Evolutionary conservation across 2,797 vertebrate species (phyloP).

Genomic region (Sebastes taczanowskii): DNA sequence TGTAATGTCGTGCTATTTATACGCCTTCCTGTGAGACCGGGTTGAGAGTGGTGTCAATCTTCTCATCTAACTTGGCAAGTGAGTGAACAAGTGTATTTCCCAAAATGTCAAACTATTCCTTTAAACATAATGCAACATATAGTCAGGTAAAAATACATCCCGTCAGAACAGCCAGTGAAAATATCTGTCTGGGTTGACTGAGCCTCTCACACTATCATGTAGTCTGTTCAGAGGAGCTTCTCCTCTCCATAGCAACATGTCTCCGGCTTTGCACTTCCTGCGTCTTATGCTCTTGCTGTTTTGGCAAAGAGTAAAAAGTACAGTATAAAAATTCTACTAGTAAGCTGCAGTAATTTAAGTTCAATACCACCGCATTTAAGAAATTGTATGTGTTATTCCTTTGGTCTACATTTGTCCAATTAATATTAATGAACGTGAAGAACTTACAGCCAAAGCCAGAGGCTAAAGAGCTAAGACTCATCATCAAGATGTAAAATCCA

Average conservation of each 20-base stretch:
- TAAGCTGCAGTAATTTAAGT: constrained; percentile 23
- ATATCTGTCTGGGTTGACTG: neutral
- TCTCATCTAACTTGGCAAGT: neutral
- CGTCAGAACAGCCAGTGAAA: neutral
- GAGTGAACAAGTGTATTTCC: neutral
- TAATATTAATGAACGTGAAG: constrained; percentile 65
- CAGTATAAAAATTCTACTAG: neutral
- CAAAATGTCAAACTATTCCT: neutral
- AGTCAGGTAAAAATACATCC: neutral
- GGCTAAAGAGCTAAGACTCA: constrained; percentile 47
- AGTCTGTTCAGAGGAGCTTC: neutral
- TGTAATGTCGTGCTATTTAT: neutral
- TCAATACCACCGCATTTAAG: neutral
- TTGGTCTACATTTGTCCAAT: constrained; percentile 58
- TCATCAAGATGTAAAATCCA: constrained; percentile 51
- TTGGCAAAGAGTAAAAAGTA: neutral
- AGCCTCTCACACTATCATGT: neutral
- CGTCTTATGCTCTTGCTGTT: neutral
- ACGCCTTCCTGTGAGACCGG: neutral
- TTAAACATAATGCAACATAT: neutral
- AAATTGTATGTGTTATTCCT: constrained; percentile 39
- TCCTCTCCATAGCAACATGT: neutral
- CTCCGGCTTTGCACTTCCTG: neutral
- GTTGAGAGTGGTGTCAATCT: neutral
- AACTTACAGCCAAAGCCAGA: constrained; percentile 52